Evolutionary conservation across 2,797 vertebrate genomes (phyloP).

Genomic region (Momotus momota): DNA sequence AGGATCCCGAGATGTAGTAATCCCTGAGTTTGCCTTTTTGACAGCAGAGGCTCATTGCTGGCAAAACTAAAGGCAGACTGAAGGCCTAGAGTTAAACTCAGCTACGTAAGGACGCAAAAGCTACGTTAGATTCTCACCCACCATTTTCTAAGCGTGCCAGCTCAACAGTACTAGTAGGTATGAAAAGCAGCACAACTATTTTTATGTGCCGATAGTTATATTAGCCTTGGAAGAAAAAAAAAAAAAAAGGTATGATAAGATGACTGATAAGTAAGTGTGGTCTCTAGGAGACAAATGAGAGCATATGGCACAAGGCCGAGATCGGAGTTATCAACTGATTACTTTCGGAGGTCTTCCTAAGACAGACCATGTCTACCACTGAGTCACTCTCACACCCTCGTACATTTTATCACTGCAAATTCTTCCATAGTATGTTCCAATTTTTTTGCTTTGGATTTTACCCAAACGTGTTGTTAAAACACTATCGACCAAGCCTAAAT

Average conservation of each 20-base stretch:
- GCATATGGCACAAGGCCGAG: not conserved
- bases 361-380: not conserved
- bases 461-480: not conserved
- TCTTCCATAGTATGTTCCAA: not conserved
- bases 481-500: not conserved
- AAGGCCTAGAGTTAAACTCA: not conserved
- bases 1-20: not conserved
- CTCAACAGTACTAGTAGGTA: not conserved
- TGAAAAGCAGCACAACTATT: not conserved
- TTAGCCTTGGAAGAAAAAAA: not conserved
- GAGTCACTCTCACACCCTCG: not conserved
- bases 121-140: conserved; percentile 33
- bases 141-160: not conserved
- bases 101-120: not conserved
- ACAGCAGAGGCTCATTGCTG: not conserved
- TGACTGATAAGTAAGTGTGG: not conserved
- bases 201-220: not conserved
- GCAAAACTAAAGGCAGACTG: not conserved
- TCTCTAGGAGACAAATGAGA: not conserved
- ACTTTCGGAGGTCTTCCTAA: not conserved
- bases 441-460: not conserved
- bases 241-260: not conserved
- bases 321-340: not conserved
- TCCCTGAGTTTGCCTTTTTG: not conserved
- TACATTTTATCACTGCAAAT: not conserved